These are phyloP conservation scores for Eueides isabella DNA, from an alignment of 1,140 invertebrate genomes.

Conservation along the genomic window DNA sequence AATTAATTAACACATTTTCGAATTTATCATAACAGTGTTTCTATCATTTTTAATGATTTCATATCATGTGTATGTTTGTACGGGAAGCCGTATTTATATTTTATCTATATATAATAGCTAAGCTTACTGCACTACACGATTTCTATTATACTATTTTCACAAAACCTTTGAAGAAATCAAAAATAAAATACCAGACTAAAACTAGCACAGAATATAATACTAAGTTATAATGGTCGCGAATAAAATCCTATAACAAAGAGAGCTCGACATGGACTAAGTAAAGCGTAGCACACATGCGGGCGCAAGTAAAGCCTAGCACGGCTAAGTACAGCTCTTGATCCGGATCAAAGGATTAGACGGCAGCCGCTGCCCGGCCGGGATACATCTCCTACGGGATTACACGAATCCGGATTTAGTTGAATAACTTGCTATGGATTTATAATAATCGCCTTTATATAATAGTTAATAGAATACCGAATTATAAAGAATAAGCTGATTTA, in stretches of 20 bases:
- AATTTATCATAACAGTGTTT: no score
- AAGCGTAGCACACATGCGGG: constrained; percentile 46
- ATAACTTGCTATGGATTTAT: constrained; percentile 63
- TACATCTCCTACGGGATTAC: constrained; percentile 71
- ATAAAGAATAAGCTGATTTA: neutral
- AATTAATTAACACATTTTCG: neutral
- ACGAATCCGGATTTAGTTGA: constrained; percentile 71
- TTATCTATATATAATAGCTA: neutral
- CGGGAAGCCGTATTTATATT: neutral
- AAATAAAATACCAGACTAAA: no score
- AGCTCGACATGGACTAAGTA: constrained; percentile 33
- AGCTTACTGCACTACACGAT: neutral
- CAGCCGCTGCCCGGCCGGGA: constrained; percentile 62
- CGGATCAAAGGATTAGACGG: constrained; percentile 69
- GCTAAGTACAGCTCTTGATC: constrained; percentile 58
- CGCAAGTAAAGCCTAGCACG: constrained; percentile 32
- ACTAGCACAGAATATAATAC: constrained; percentile 12
- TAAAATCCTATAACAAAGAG: constrained; percentile 32
- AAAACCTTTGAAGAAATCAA: neutral
- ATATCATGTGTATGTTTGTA: neutral
- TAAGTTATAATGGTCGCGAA: constrained; percentile 21
- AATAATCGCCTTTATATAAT: constrained; percentile 49
- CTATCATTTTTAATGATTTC: no score
- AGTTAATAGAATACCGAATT: neutral
- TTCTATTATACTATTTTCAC: neutral